Percentiles rank a stretch among this genome's conserved stretches.
Evolutionary conservation across 2,888 invertebrate genomes (phyloP).

Genomic region (Sinhomidia bicolor): DNA sequence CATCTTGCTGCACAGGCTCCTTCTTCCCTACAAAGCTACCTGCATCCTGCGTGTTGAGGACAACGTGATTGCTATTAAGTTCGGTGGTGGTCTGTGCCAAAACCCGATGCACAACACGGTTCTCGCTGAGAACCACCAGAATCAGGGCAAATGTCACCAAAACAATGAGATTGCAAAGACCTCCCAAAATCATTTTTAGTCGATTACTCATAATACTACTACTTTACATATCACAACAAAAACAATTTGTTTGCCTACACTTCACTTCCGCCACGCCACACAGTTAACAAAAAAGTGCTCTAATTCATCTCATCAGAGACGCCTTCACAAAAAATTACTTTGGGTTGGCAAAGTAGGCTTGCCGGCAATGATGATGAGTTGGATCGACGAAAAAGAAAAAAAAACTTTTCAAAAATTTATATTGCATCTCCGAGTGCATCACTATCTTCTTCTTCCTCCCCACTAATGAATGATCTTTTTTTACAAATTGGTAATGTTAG

Average conservation of each 20-base stretch:
- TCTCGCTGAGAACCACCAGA: slow-evolving; percentile 68
- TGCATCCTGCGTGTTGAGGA: slow-evolving; percentile 70
- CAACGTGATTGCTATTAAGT: slow-evolving; percentile 59
- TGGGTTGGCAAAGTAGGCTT: not conserved
- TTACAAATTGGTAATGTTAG: not conserved
- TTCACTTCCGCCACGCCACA: not conserved
- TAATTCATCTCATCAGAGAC: slow-evolving; percentile 15
- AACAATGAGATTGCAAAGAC: slow-evolving; percentile 65
- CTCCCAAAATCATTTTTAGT: slow-evolving; percentile 67
- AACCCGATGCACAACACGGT: slow-evolving; percentile 62
- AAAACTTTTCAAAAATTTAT: not conserved
- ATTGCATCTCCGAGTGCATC: not conserved
- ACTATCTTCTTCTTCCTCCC: not conserved
- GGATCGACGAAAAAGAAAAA: not conserved
- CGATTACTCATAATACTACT: slow-evolving; percentile 33
- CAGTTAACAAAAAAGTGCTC: not conserved
- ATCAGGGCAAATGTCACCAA: slow-evolving; percentile 68
- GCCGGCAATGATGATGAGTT: not conserved
- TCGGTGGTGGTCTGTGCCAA: slow-evolving; percentile 58
- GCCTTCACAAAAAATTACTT: not conserved
- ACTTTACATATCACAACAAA: not conserved
- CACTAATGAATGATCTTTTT: not conserved
- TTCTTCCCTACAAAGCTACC: slow-evolving; percentile 77
- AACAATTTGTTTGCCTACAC: not conserved
- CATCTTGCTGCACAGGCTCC: slow-evolving; percentile 52